Evolutionary conservation across 2,888 invertebrate species (phyloP).

Genomic region (Aleiodes leptofemur): DNA sequence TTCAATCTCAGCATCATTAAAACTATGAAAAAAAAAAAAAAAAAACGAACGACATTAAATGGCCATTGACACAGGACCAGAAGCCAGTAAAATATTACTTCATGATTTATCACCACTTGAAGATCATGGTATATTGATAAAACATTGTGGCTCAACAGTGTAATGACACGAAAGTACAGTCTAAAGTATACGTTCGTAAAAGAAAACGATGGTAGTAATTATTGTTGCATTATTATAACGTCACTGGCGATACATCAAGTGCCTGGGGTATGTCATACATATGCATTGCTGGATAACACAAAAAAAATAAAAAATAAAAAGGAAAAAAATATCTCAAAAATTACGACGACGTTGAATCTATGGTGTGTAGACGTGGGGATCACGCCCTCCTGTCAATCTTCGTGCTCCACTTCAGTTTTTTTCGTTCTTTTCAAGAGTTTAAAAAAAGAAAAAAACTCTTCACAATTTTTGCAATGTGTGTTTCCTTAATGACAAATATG

Average conservation of each 20-base stretch:
- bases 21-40: constrained; percentile 1
- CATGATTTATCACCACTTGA: constrained; percentile 34
- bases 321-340: background rate
- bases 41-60: constrained; percentile 39
- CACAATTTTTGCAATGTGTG: constrained; percentile 3
- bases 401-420: constrained; percentile 9
- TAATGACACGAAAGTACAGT: constrained; percentile 40
- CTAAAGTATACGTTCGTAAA: constrained; percentile 22
- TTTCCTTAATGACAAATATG: no score
- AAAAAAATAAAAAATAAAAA: background rate
- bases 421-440: no score
- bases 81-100: constrained; percentile 16
- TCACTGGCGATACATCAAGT: constrained; percentile 69
- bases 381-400: constrained; percentile 52
- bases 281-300: constrained; percentile 61
- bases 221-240: constrained; percentile 70
- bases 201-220: constrained; percentile 63
- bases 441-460: background rate
- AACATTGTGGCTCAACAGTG: constrained; percentile 16
- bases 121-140: constrained; percentile 39
- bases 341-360: constrained; percentile 23
- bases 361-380: constrained; percentile 33
- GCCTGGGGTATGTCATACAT: constrained; percentile 59
- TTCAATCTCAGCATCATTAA: background rate
- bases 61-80: constrained; percentile 48